phyloP scores from a whole-genome alignment of 2,888 invertebrate genomes.

The Amblyteles armatorius region DNA sequence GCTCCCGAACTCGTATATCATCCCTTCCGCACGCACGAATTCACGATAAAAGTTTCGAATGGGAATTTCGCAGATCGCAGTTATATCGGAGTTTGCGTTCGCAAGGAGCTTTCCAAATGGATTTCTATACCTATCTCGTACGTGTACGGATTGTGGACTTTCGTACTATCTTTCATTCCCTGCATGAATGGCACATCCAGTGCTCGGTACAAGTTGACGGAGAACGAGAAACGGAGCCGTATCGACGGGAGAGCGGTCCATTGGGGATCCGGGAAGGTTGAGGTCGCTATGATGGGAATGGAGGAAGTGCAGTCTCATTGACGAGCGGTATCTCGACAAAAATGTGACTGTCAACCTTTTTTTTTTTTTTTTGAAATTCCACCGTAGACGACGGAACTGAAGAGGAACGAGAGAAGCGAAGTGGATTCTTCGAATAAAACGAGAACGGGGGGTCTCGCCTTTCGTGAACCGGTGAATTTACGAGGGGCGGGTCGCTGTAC shows the following conservation, averaged over 20 bases:
- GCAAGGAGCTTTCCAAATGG: conserved; percentile 11
- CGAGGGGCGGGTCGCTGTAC: conserved; percentile 32
- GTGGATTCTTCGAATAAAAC: conserved; percentile 5
- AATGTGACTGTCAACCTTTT: not conserved
- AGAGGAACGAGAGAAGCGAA: not conserved
- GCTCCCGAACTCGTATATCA: conserved; percentile 12
- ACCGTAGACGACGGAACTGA: not conserved
- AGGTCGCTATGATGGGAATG: not conserved
- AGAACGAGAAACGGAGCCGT: not conserved
- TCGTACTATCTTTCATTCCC: not conserved
- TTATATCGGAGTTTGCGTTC: conserved; percentile 39
- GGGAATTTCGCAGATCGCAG: conserved; percentile 28
- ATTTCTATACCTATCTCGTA: not conserved
- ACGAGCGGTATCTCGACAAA: not conserved
- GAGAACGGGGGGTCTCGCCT: conserved; percentile 8
- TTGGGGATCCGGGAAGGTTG: not conserved
- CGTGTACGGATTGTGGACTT: conserved; percentile 1
- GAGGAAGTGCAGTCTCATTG: not conserved
- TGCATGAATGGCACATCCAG: not conserved
- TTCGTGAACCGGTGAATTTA: conserved; percentile 43
- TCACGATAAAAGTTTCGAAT: conserved; percentile 39
- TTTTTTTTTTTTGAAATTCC: not conserved
- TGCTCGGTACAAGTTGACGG: conserved; percentile 4
- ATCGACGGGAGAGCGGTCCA: not conserved
- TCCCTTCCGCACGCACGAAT: conserved; percentile 36